These are phyloP conservation scores for Chaenocephalus aceratus DNA, from an alignment of 2,113 vertebrate genomes.

Conservation along the genomic window DNA sequence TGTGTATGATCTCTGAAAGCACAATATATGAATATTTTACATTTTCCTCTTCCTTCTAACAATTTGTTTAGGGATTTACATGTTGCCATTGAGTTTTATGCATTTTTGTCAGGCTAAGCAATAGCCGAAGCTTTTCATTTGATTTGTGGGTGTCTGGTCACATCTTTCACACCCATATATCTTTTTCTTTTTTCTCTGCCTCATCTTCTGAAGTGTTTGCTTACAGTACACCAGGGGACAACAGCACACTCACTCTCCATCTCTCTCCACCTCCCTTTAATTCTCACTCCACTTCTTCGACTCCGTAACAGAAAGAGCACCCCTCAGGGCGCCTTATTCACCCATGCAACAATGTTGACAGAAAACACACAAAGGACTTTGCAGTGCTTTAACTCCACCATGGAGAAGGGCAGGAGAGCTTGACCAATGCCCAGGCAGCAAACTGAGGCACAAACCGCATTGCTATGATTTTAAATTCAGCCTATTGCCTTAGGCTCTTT, in stretches of 20 bases:
- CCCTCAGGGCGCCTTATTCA: conserved; percentile 78
- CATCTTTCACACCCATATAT: conserved; percentile 27
- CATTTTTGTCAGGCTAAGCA: background rate
- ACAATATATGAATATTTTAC: background rate
- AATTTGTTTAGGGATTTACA: background rate
- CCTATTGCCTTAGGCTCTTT: conserved; percentile 49
- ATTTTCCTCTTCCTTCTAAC: background rate
- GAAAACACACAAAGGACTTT: conserved; percentile 78
- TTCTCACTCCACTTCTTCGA: conserved; percentile 52
- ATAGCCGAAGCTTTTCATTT: background rate
- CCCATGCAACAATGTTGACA: conserved; percentile 79
- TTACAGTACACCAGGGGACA: conserved; percentile 64
- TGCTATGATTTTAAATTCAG: conserved; percentile 55
- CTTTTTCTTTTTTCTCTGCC: background rate
- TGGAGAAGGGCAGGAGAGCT: conserved; percentile 43
- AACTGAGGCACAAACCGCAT: conserved; percentile 68
- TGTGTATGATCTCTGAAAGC: background rate
- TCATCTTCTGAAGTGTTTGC: conserved; percentile 34
- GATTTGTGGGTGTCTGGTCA: background rate
- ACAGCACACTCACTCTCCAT: conserved; percentile 45
- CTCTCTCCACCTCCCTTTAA: conserved; percentile 35
- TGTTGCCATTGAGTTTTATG: background rate
- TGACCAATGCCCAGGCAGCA: conserved; percentile 66
- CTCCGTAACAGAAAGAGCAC: conserved; percentile 66
- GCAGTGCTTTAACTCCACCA: conserved; percentile 65